These are phyloP conservation scores for Philhelius pedissequus DNA, from an alignment of 2,888 invertebrate genomes.

Conservation along the genomic window DNA sequence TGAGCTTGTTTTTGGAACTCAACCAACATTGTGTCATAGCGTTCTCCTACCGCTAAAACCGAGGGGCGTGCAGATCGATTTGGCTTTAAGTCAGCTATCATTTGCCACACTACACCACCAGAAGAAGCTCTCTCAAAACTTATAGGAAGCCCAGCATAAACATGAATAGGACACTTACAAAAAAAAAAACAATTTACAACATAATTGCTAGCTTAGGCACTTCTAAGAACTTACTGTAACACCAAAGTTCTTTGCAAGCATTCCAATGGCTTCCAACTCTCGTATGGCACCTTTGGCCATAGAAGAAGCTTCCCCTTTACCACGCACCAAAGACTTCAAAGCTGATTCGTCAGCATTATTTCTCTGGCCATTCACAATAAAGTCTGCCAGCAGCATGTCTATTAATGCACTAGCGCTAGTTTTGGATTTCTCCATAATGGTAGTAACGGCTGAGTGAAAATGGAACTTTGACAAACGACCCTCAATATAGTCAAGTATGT, in stretches of 20 bases:
- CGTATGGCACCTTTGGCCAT: slow-evolving; percentile 85
- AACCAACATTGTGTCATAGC: slow-evolving; percentile 91
- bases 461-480: slow-evolving; percentile 85
- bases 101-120: slow-evolving; percentile 83
- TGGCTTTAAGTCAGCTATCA: slow-evolving; percentile 77
- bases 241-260: slow-evolving; percentile 86
- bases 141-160: slow-evolving; percentile 79
- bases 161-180: slow-evolving; percentile 82
- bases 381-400: slow-evolving; percentile 76
- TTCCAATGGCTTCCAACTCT: slow-evolving; percentile 87
- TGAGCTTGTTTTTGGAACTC: slow-evolving; percentile 82
- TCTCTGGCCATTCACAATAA: slow-evolving; percentile 74
- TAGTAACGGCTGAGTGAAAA: slow-evolving; percentile 84
- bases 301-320: slow-evolving; percentile 84
- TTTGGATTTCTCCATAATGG: slow-evolving; percentile 82
- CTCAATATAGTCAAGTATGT: slow-evolving; percentile 78
- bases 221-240: slow-evolving; percentile 83
- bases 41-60: slow-evolving; percentile 92
- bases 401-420: slow-evolving; percentile 75
- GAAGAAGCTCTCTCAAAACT: slow-evolving; percentile 80
- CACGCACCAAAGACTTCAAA: slow-evolving; percentile 82
- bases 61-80: slow-evolving; percentile 80
- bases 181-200: slow-evolving; percentile 54
- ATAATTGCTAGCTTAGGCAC: not conserved
- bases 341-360: slow-evolving; percentile 75